A percentile compares a stretch with the other conserved stretches of the same genome.
Conservation (phyloP, 2,797 vertebrate species). For the Ispidina lecontei region DNA sequence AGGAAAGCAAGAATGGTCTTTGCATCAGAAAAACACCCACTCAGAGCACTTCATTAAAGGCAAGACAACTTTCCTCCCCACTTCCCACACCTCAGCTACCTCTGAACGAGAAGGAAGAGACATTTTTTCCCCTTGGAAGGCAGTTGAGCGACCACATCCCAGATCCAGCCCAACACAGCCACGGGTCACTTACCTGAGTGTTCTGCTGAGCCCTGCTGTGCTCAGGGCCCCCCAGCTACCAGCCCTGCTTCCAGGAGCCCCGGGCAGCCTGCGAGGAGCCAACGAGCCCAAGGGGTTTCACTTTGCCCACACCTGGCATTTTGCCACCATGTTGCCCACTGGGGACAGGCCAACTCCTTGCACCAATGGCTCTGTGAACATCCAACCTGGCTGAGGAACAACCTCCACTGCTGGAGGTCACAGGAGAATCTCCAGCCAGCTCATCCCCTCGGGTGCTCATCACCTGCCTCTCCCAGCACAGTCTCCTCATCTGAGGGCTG, state of each 20-base stretch:
- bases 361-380: neutral
- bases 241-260: neutral
- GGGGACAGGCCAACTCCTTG: no score
- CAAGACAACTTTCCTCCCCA: neutral
- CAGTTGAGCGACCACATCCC: neutral
- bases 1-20: neutral
- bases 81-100: rapidly evolving
- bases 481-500: no score
- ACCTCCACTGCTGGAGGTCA: neutral
- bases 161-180: neutral
- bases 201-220: no score
- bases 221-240: neutral
- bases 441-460: neutral
- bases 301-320: neutral
- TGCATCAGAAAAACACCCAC: neutral
- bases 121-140: neutral
- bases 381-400: neutral
- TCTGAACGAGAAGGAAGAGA: neutral
- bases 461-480: neutral
- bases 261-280: neutral
- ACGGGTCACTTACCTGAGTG: neutral
- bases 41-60: neutral
- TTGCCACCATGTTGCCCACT: rapidly evolving
- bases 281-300: rapidly evolving
- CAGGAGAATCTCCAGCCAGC: neutral